Base-by-base conservation (phyloP, 2,888 invertebrate species). In the Polylopha cassiicola region DNA sequence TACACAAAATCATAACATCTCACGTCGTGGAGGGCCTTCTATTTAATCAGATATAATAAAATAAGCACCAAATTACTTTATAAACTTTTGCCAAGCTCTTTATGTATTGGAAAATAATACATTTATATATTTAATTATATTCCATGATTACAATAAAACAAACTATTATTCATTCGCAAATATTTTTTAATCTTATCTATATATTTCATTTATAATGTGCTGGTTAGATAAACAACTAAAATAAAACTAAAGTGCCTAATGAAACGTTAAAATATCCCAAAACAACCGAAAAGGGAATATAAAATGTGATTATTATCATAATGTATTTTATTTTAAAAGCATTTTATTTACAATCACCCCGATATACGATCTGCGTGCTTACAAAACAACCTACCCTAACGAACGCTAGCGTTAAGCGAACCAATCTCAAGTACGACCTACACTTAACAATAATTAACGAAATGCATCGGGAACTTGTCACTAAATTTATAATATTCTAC, bases 31-130 rank as follows among this genome's bases (percentile, higher is more conserved):
- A 85, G 85, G 85, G 84, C 84, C 65, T 81, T 82, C 78, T 82
- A 73, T 71, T 71, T 65, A 75, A 64, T 74, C 78, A 74, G 80
- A 76, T 63, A 66, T 57, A 58, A 62, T 67, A 69, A 68, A 76
- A 77, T 71, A 84, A 84, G 84, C 84, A 85, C 84, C 84, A 80
- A 75, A 75, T 73, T 73, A 74, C 79, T 68, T 77, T 76, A 80
- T 74, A 68, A 65, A 46, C 53, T 57, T 65, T 73, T 73, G 76
- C 76, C 61, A 82, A 84, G 82, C 82, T 82, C 79, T 72, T 69
- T 69, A 69, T 62, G 65, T 52, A 61, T 62, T 59, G 66, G 61
- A 58, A 65, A 65, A 58, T 61, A 61, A 64, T 63, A 41, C 37
- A 36, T 27, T 31, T 46, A 39, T 37, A 30, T 32, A 57, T 53